Percentiles rank a stretch among this genome's conserved stretches.
phyloP scores from a whole-genome alignment of 2,888 invertebrate genomes.

The Synergus itoensis region DNA sequence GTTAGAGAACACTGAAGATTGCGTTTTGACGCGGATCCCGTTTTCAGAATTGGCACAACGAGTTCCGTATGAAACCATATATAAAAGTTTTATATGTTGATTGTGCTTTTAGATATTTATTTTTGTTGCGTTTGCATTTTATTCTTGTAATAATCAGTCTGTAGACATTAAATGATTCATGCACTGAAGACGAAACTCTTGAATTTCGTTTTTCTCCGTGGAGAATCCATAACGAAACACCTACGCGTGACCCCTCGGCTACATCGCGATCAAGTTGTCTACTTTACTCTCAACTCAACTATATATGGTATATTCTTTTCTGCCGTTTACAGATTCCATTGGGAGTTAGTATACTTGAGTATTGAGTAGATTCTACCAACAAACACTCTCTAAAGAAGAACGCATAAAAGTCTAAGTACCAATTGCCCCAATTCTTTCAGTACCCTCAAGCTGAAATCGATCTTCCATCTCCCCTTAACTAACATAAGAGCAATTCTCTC shows the following conservation, averaged over 20 bases:
- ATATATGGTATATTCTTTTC: background rate
- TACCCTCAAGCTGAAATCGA: slow-evolving; percentile 25
- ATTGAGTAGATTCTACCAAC: background rate
- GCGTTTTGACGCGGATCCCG: too few relatives aligned
- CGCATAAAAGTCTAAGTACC: slow-evolving; percentile 27
- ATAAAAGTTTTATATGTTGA: too few relatives aligned
- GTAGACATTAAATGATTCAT: too few relatives aligned
- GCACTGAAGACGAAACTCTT: too few relatives aligned
- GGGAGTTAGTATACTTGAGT: background rate
- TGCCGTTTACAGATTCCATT: background rate
- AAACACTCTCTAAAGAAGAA: slow-evolving; percentile 12
- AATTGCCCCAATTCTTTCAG: slow-evolving; percentile 39
- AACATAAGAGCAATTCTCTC: slow-evolving; percentile 9
- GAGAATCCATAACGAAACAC: too few relatives aligned
- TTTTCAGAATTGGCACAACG: too few relatives aligned
- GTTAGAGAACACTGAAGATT: too few relatives aligned
- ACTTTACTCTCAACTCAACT: background rate
- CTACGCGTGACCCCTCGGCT: background rate
- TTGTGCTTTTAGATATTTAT: too few relatives aligned
- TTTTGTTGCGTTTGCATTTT: too few relatives aligned
- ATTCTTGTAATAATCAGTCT: too few relatives aligned
- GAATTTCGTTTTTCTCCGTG: too few relatives aligned
- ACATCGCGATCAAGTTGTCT: slow-evolving; percentile 1
- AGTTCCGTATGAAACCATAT: too few relatives aligned
- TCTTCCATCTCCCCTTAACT: slow-evolving; percentile 24